phyloP scores from a whole-genome alignment of 2,113 vertebrate species.

The Coracopsis vasa region DNA sequence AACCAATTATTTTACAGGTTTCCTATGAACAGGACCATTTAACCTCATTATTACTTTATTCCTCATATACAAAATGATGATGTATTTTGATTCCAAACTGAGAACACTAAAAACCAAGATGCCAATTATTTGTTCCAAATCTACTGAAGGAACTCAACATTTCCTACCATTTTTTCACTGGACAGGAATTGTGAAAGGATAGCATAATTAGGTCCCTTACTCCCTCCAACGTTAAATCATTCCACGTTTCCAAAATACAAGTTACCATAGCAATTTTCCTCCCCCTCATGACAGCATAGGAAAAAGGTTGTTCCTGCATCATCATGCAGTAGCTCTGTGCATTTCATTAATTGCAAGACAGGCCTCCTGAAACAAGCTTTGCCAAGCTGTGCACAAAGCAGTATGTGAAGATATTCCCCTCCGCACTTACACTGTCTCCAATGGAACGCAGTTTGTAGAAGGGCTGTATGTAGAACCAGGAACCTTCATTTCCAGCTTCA shows the following conservation, averaged over 20 bases:
- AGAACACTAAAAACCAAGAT: not conserved
- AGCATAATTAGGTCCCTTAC: slow-evolving; percentile 44
- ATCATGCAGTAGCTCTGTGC: not conserved
- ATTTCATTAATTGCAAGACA: not conserved
- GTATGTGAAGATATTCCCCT: accelerated
- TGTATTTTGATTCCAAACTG: not conserved
- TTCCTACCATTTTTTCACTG: slow-evolving; percentile 3
- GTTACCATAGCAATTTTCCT: slow-evolving; percentile 72
- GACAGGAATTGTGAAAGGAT: slow-evolving; percentile 23
- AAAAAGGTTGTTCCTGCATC: slow-evolving; percentile 14
- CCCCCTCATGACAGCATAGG: slow-evolving; percentile 17
- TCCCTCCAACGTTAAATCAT: slow-evolving; percentile 23
- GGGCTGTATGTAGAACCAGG: slow-evolving; percentile 99
- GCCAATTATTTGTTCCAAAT: not conserved
- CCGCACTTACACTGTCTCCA: slow-evolving; percentile 91
- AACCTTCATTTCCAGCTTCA: slow-evolving; percentile 96
- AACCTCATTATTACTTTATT: not conserved
- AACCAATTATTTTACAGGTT: not conserved
- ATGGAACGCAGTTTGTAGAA: slow-evolving; percentile 98
- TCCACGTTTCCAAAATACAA: slow-evolving; percentile 64
- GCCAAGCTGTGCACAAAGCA: not conserved
- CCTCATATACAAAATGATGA: not conserved
- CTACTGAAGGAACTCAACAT: not conserved
- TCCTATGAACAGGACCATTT: not conserved
- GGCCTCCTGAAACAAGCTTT: not conserved